Evolutionary conservation across 2,113 vertebrate genomes (phyloP), one percentile per base, ranked within the genome.

Genomic region (Anser cygnoides): DNA sequence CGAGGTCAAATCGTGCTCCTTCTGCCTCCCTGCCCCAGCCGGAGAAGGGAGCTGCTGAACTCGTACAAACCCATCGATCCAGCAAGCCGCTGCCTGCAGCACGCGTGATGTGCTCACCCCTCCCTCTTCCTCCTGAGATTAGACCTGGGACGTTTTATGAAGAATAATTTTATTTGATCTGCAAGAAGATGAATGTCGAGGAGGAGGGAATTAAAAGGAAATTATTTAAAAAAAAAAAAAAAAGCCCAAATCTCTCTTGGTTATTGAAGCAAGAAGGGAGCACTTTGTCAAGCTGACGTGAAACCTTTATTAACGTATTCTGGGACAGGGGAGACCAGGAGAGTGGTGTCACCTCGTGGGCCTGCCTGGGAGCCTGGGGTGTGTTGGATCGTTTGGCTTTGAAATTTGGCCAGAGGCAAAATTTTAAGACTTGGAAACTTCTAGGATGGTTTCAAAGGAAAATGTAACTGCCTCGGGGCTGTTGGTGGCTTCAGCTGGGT

Each of bases 201-300:
- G 73, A 91, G 85, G 81, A 93, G 55, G 80, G 94, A 96, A 88
- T 96, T 95, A 86, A 93, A 96, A 93, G 95, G 87, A 83, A 91
- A 72, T 26, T 6, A 91, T 87, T 50, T 20, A 25, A 3, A 33
- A 50, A 66, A 49, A 49, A 52, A 66, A 68, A 75, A 49, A 49
- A 66, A 68, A 88, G 33, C 59, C 31, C 28, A 33, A 84, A 57
- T 96, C 61, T 81, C 55, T 95, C 59, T 21, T 80, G 74, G 89
- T 97, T 92, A 73, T 44, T 96, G 94, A 91, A 95, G 82, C 41
- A 68, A 90, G 94, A 97, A 86, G 87, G 74, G 74, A 95, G 39
- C 62, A 76, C 73, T 93, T 94, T 93, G 77, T 97, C 96, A 96
- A 70, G 68, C 20, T 97, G 96, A 91, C 89, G 3, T 29, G 50